Evolutionary conservation across 1,140 invertebrate species (phyloP).

Genomic region (Propsilocerus akamusi): DNA sequence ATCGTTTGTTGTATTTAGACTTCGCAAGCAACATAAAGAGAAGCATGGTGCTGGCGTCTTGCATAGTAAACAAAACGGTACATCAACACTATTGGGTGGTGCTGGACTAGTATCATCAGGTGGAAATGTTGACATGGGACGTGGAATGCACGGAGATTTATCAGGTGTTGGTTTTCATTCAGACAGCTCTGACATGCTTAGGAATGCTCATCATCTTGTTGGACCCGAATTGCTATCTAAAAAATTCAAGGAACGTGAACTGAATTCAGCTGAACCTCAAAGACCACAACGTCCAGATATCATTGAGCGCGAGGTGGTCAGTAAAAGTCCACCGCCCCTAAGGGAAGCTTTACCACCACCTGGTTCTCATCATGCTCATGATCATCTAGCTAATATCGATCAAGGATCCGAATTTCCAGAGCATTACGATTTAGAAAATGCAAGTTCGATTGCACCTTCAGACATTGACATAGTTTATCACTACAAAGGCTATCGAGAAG

Average conservation of each 20-base stretch:
- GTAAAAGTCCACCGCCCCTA: slow-evolving; percentile 52
- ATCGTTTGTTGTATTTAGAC: slow-evolving; percentile 73
- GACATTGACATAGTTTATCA: slow-evolving; percentile 95
- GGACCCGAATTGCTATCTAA: slow-evolving; percentile 65
- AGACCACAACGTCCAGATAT: slow-evolving; percentile 75
- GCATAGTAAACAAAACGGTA: slow-evolving; percentile 45
- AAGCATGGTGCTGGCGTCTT: slow-evolving; percentile 41
- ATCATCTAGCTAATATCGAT: slow-evolving; percentile 39
- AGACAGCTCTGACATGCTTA: slow-evolving; percentile 11
- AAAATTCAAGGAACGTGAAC: slow-evolving; percentile 73
- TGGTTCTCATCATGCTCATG: slow-evolving; percentile 40
- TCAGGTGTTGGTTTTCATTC: slow-evolving; percentile 14
- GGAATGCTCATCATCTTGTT: slow-evolving; percentile 42
- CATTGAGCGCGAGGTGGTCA: slow-evolving; percentile 73
- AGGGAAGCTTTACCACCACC: slow-evolving; percentile 45
- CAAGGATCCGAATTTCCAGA: slow-evolving; percentile 74
- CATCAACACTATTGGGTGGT: slow-evolving; percentile 29
- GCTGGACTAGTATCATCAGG: slow-evolving; percentile 31
- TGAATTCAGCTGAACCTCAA: slow-evolving; percentile 40
- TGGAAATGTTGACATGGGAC: slow-evolving; percentile 32
- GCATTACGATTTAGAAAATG: slow-evolving; percentile 93
- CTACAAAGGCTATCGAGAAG: slow-evolving; percentile 80
- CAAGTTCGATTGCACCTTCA: slow-evolving; percentile 89
- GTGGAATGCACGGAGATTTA: slow-evolving; percentile 31
- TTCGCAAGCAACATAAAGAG: slow-evolving; percentile 67